Evolutionary conservation across 2,888 invertebrate species (phyloP).

Genomic region (Tanytarsus gracilentus): DNA sequence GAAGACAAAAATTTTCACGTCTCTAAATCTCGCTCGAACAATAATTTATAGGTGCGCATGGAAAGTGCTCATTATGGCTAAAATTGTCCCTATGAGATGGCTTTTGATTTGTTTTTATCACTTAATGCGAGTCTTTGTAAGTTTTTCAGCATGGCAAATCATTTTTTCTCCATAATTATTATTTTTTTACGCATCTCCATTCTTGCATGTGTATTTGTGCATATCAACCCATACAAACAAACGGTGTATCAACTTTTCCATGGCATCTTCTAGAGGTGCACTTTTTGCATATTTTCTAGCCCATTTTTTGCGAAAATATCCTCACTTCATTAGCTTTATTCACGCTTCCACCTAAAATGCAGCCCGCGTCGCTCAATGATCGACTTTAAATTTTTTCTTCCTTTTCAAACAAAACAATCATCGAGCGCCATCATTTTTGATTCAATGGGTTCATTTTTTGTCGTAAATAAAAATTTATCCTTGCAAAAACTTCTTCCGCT

Average conservation of each 20-base stretch:
- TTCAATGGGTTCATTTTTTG: conserved; percentile 22
- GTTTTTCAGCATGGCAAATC: neutral
- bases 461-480: conserved; percentile 22
- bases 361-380: neutral
- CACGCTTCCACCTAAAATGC: neutral
- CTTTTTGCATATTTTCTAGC: neutral
- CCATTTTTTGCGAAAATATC: neutral
- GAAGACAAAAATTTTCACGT: conserved; percentile 3
- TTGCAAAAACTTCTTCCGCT: conserved; percentile 4
- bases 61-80: neutral
- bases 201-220: conserved; percentile 4
- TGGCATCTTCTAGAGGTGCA: neutral
- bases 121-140: neutral
- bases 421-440: conserved; percentile 29
- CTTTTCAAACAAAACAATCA: conserved; percentile 28
- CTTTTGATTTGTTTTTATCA: neutral
- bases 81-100: neutral
- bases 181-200: conserved; percentile 27
- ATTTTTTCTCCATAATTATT: conserved; percentile 22
- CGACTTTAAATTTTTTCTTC: conserved; percentile 15
- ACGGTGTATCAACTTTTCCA: conserved; percentile 26
- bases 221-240: conserved; percentile 10
- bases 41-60: too few relatives aligned
- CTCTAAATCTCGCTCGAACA: too few relatives aligned
- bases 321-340: neutral